phyloP scores from a whole-genome alignment of 2,797 vertebrate genomes.

The Pantherophis alleghaniensis region DNA sequence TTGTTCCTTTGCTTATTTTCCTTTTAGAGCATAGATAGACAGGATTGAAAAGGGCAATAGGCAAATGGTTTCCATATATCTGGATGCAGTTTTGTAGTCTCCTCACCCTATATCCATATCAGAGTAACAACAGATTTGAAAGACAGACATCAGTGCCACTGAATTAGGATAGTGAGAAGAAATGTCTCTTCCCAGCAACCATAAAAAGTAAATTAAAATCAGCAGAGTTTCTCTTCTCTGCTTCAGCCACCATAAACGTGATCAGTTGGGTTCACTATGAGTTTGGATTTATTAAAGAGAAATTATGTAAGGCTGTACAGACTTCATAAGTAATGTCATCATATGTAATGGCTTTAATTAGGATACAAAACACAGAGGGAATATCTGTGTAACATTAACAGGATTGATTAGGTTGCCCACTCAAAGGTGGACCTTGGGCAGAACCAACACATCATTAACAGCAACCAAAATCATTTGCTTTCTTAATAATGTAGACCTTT shows the following conservation, averaged over 20 bases:
- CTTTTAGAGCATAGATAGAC: neutral
- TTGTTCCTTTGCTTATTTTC: neutral
- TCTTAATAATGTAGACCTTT: constrained; percentile 15
- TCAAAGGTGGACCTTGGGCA: constrained; percentile 21
- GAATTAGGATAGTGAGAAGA: neutral
- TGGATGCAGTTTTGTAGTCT: neutral
- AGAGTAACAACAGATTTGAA: neutral
- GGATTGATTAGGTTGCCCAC: constrained; percentile 25
- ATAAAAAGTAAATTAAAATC: neutral
- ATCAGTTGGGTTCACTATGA: neutral
- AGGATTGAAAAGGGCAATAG: neutral
- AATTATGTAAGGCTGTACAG: neutral
- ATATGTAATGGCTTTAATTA: neutral
- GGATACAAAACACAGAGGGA: neutral
- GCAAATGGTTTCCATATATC: neutral
- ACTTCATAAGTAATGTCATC: neutral
- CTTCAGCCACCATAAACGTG: neutral
- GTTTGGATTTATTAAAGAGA: neutral
- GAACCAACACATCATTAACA: constrained; percentile 28
- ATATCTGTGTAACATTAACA: constrained; percentile 31
- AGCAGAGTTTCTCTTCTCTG: neutral
- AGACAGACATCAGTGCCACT: neutral
- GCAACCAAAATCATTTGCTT: constrained; percentile 36
- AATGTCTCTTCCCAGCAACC: neutral
- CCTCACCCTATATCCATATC: neutral